A percentile compares a stretch with the other conserved stretches of the same genome.
Conservation (phyloP, 2,113 vertebrate genomes). For the Upupa epops region DNA sequence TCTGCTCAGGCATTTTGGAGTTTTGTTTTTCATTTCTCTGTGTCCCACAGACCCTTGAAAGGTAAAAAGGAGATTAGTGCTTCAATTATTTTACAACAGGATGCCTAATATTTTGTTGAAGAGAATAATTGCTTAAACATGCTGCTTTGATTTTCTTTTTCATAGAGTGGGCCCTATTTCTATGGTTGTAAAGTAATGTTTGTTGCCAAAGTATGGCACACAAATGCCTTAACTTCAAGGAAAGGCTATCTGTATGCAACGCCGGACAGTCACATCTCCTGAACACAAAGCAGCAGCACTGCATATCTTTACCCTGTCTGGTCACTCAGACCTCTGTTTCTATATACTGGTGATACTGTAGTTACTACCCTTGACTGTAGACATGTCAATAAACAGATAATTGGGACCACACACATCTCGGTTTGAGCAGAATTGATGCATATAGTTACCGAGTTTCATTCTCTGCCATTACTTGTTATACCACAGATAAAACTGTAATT, state of each 20-base stretch:
- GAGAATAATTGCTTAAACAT: not conserved
- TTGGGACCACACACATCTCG: not conserved
- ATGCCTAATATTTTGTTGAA: not conserved
- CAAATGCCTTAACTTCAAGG: not conserved
- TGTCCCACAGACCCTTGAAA: not conserved
- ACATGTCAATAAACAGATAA: not conserved
- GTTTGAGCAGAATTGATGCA: not conserved
- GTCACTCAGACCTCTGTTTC: not conserved
- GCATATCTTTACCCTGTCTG: not conserved
- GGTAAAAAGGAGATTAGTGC: not conserved
- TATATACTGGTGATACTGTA: not conserved
- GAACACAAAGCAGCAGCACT: not conserved
- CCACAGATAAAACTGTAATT: not conserved
- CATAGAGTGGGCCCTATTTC: not conserved
- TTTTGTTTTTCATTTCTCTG: not conserved
- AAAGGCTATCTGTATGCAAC: not conserved
- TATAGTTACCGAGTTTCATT: not conserved
- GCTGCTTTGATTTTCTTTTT: not conserved
- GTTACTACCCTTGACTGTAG: not conserved
- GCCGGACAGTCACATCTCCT: not conserved
- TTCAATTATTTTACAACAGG: not conserved
- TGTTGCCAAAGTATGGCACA: not conserved
- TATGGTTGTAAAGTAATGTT: not conserved
- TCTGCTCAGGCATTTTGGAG: not conserved
- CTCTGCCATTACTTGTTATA: not conserved